Percentiles rank a stretch among this genome's conserved stretches.
phyloP scores from a whole-genome alignment of 2,113 vertebrate genomes.

The Serinus canaria region DNA sequence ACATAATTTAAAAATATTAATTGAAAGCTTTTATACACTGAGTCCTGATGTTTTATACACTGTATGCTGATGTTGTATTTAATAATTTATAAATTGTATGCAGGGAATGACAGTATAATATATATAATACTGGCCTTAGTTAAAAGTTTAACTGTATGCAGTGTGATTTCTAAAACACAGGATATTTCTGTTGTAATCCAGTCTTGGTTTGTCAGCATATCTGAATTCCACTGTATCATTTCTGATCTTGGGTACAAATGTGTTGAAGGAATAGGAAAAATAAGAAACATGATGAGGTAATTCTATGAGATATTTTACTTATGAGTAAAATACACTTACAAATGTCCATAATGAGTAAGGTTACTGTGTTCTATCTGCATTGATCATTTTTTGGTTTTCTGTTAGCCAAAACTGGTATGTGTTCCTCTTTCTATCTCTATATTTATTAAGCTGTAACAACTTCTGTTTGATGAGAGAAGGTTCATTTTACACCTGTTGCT shows the following conservation, averaged over 20 bases:
- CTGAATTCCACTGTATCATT: neutral
- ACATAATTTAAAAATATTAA: neutral
- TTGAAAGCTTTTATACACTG: neutral
- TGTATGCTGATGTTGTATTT: neutral
- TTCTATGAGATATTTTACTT: neutral
- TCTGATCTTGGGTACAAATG: neutral
- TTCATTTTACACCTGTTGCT: neutral
- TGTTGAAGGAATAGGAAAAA: neutral
- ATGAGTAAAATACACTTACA: accelerated
- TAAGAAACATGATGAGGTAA: neutral
- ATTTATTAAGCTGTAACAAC: neutral
- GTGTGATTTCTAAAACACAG: neutral
- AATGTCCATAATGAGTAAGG: neutral
- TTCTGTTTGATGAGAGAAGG: neutral
- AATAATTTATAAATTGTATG: neutral
- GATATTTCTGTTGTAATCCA: neutral
- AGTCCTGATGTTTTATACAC: neutral
- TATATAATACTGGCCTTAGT: neutral
- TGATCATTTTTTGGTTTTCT: neutral
- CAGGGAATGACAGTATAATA: neutral
- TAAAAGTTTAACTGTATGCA: neutral
- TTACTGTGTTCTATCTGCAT: neutral
- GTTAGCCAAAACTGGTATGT: neutral
- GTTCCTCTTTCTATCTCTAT: neutral
- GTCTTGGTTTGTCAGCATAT: neutral